Evolutionary conservation across 2,113 vertebrate genomes (phyloP).

Genomic region (Glaucidium brasilianum): DNA sequence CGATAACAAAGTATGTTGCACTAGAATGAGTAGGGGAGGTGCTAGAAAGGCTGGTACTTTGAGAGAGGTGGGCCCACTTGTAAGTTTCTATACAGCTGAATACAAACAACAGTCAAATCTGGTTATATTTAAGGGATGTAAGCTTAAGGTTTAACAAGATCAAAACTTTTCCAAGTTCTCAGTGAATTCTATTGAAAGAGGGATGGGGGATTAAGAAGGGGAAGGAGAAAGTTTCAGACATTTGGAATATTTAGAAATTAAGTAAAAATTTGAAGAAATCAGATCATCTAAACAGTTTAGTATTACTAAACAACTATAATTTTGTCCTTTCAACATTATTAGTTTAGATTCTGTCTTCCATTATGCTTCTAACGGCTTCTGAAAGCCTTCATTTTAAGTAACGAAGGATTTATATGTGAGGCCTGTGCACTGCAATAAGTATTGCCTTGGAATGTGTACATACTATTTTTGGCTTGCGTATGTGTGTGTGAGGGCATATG

Average conservation of each 20-base stretch:
- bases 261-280: not conserved
- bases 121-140: not conserved
- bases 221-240: not conserved
- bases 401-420: not conserved
- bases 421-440: not conserved
- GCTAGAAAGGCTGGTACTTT: not conserved
- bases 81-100: not conserved
- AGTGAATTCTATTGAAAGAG: not conserved
- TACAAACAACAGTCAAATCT: not conserved
- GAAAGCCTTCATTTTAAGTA: not conserved
- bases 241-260: not conserved
- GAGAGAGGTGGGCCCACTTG: not conserved
- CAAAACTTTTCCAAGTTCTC: not conserved
- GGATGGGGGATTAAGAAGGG: accelerated
- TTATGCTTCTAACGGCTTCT: not conserved
- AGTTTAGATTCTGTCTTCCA: not conserved
- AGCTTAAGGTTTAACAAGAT: not conserved
- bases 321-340: not conserved
- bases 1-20: not conserved
- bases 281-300: not conserved
- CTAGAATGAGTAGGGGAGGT: not conserved
- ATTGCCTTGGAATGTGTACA: not conserved
- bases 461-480: not conserved
- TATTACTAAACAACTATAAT: not conserved
- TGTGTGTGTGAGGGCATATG: no score